Base-by-base conservation (phyloP, 1,140 invertebrate genomes). In the Diplogasteroides magnus region DNA sequence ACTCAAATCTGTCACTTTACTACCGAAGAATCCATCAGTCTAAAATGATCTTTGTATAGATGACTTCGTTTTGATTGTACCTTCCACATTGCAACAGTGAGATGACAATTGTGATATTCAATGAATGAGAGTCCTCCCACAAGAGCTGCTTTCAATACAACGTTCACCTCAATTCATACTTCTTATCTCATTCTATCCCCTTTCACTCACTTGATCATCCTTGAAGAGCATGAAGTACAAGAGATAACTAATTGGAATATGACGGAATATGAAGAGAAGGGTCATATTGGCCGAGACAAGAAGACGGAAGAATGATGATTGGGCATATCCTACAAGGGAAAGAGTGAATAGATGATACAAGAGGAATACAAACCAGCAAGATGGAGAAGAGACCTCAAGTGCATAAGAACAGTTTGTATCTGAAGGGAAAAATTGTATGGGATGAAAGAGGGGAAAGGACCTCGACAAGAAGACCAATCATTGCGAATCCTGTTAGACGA, bases 251-350 rank as follows among this genome's bases (percentile, higher is more conserved):
- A 68, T 60, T 13, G 70, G 70, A 19, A 72, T 15, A 31, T 72
- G 70, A 56, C 70, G 61, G 65, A 66, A 71, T 31, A 72, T 37
- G 28, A 72, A 72, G 15, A 72, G 28, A n/a, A 64, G 63, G n/a
- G 67, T 61, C 70, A 72, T 72, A 31, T 72, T 72, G 27, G 70
- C 70, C 56, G 62, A 63, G 37, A 72, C 67, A 25, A 72, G 65
- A 15, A 68, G 25, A 64, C 37, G 19, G 31, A 25, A 11, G 61
- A 48, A 37, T 59, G 57, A 19, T 55, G 37, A 27, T 67, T 72
- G 0, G 55, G 6, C 27, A 31, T 61, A 60, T 23, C 31, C 59
- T n/a, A n/a, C n/a, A n/a, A n/a, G n/a, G n/a, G n/a, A n/a, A n/a
- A n/a, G n/a, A n/a, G n/a, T n/a, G n/a, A n/a, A n/a, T n/a, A n/a